These are phyloP conservation scores for Hydropsyche tenuis DNA, from an alignment of 1,140 invertebrate species.

Conservation along the genomic window DNA sequence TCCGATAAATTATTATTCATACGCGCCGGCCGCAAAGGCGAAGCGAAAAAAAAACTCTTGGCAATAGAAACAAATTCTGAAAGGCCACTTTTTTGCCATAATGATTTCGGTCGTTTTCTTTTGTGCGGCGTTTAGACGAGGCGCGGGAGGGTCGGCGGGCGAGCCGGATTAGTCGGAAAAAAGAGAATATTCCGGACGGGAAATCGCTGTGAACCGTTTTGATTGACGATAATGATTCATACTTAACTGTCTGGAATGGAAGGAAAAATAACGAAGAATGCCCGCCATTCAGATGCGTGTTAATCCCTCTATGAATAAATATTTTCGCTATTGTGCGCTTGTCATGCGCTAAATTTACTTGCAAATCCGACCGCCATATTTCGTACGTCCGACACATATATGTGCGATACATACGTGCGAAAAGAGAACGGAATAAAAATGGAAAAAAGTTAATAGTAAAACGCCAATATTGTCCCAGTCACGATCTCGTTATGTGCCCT, in stretches of 20 bases:
- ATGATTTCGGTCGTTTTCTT: slow-evolving; percentile 41
- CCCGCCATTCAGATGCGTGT: slow-evolving; percentile 19
- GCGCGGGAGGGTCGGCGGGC: too few species aligned
- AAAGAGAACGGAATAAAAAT: background rate
- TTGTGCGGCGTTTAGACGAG: slow-evolving; percentile 33
- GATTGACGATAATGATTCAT: slow-evolving; percentile 41
- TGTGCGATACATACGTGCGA: background rate
- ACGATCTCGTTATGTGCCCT: slow-evolving; percentile 13
- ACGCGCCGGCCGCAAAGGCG: background rate
- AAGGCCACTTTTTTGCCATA: slow-evolving; percentile 40
- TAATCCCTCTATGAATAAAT: slow-evolving; percentile 27
- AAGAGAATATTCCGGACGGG: slow-evolving; percentile 29
- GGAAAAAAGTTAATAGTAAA: background rate
- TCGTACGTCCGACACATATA: background rate
- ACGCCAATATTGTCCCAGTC: slow-evolving; percentile 20
- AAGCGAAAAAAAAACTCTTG: slow-evolving; percentile 23
- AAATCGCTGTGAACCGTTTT: slow-evolving; percentile 34
- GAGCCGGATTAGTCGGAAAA: slow-evolving; percentile 34
- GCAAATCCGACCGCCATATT: background rate
- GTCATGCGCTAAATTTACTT: slow-evolving; percentile 26
- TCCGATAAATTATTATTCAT: slow-evolving; percentile 42
- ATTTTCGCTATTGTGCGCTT: slow-evolving; percentile 24
- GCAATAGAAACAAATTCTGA: slow-evolving; percentile 41
- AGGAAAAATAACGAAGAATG: slow-evolving; percentile 23
- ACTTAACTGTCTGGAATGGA: slow-evolving; percentile 35